Base-by-base conservation (phyloP, 2,888 invertebrate species). In the Drosophila mimica region DNA sequence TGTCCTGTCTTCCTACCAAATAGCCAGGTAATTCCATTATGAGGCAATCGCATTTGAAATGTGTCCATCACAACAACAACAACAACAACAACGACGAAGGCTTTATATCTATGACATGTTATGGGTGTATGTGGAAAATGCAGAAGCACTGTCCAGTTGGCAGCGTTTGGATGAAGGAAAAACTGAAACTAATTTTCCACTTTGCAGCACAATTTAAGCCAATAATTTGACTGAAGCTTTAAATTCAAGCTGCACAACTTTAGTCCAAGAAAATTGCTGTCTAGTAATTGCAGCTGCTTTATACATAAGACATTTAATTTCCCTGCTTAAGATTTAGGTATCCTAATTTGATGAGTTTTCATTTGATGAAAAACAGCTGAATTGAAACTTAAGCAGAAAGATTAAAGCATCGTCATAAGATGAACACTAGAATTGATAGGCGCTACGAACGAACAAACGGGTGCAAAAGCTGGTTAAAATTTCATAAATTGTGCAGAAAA, bases 131-230 rank as follows among this genome's bases (percentile, higher is more conserved):
- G 31, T 54, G 46, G 38, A 36, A 52, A 33, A 63, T 67, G 63
- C 64, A 56, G 48, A 43, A 49, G 59, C 51, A 11, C 38, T 66
- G 65, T 58, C 66, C 74, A 63, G 49, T 59, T 70, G 51, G 30
- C 49, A 67, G 28, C 38, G 34, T 52, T 63, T 28, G 63, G 57
- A 28, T 56, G 62, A 53, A 63, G 64, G n/a, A 69, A 74, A 69
- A 81, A 70, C 54, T 70, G 65, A 89, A 92, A 89, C 91, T 91
- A 91, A 91, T 91, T 92, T 92, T 91, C 91, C 86, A 91, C 83
- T 79, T 83, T 89, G 82, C 63, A 81, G 86, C 85, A 91, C 90
- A 91, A 70, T 77, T 67, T 85, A 70, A 76, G 82, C 81, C 83
- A 78, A 82, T 81, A 53, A 71, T 79, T 80, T 81, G 78, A 79